Percentiles rank a stretch among this genome's conserved stretches.
phyloP scores from a whole-genome alignment of 2,888 invertebrate genomes.

The Rhogogaster chlorosoma region DNA sequence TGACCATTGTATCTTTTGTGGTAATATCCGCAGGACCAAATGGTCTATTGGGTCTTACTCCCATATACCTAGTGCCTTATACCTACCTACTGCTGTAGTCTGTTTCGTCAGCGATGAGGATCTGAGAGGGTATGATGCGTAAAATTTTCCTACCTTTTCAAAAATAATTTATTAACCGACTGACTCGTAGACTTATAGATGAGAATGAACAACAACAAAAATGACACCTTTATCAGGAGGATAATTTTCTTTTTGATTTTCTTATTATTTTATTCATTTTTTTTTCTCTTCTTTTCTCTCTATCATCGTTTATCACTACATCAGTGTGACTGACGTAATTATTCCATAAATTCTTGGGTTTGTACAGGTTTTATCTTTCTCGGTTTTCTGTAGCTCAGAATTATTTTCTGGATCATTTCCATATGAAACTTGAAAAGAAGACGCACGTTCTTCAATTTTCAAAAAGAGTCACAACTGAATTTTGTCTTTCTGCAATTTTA shows the following conservation, averaged over 20 bases:
- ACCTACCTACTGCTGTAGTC: neutral
- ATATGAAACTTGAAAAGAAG: too few species aligned
- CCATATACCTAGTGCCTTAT: neutral
- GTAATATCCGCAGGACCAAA: conserved; percentile 24
- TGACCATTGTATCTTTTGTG: conserved; percentile 35
- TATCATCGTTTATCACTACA: neutral
- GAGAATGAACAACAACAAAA: neutral
- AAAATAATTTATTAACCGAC: neutral
- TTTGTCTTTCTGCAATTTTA: too few species aligned
- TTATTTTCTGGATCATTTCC: too few species aligned
- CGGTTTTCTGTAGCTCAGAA: too few species aligned
- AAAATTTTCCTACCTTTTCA: neutral
- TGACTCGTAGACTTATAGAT: neutral
- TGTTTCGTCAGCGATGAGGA: neutral
- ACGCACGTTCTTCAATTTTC: too few species aligned
- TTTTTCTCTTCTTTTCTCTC: neutral
- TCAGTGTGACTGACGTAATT: too few species aligned
- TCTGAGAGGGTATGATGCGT: neutral
- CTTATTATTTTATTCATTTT: neutral
- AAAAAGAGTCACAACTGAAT: too few species aligned
- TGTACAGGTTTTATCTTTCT: too few species aligned
- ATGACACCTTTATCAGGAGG: neutral
- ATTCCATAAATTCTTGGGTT: too few species aligned
- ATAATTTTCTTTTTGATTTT: neutral
- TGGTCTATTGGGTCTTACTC: conserved; percentile 2